phyloP scores from a whole-genome alignment of 2,113 vertebrate genomes.

The Tragulus kanchil region DNA sequence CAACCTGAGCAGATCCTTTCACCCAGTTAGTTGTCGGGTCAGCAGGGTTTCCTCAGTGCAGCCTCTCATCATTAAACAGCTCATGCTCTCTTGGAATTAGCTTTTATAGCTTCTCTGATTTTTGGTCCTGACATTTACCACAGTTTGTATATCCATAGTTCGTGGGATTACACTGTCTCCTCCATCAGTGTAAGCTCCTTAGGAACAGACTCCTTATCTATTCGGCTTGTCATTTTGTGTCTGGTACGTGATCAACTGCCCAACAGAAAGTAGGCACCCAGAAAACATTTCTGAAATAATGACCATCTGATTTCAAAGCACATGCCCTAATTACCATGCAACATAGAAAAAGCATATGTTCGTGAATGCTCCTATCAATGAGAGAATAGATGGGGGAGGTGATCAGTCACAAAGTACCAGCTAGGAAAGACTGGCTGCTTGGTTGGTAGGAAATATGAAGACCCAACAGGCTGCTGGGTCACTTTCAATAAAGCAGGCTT shows the following conservation, averaged over 20 bases:
- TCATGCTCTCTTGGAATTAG: neutral
- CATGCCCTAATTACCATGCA: neutral
- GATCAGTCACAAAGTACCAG: neutral
- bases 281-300: neutral
- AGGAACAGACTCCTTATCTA: neutral
- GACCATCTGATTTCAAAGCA: neutral
- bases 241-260: neutral
- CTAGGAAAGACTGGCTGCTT: neutral
- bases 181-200: neutral
- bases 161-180: neutral
- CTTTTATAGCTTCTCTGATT: neutral
- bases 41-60: neutral
- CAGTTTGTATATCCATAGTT: neutral
- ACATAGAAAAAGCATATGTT: neutral
- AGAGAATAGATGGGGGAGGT: neutral
- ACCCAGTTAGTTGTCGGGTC: neutral
- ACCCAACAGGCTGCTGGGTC: neutral
- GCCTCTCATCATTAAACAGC: neutral
- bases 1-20: neutral
- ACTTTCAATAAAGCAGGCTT: slow-evolving; percentile 15
- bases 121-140: neutral
- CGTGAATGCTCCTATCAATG: neutral
- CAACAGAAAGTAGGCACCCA: neutral
- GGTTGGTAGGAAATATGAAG: neutral
- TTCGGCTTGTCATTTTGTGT: neutral